These are phyloP conservation scores for Melanotus villosus DNA, from an alignment of 2,888 invertebrate genomes.

Conservation along the genomic window DNA sequence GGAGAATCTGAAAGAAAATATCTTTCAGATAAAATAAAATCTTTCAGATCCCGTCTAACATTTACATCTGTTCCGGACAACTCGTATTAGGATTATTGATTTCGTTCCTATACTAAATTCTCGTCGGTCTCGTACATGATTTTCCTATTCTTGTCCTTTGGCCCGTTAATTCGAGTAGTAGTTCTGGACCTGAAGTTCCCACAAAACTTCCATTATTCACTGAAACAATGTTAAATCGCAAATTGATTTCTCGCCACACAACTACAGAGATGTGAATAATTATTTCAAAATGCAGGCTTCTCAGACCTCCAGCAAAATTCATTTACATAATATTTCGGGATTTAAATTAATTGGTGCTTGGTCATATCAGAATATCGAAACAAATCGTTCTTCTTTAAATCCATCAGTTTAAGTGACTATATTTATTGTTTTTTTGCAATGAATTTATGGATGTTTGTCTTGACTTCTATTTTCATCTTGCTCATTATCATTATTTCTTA, in stretches of 20 bases:
- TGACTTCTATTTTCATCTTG: too few relatives aligned
- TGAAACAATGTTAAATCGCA: neutral
- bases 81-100: constrained; percentile 18
- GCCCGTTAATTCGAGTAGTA: neutral
- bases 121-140: neutral
- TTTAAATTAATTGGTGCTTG: neutral
- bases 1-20: constrained; percentile 24
- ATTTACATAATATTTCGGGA: constrained; percentile 12
- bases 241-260: constrained; percentile 4
- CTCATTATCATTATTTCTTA: too few relatives aligned
- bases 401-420: too few relatives aligned
- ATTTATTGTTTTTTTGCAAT: too few relatives aligned
- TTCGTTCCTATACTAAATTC: neutral
- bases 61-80: constrained; percentile 23
- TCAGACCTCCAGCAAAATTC: neutral
- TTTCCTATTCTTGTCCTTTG: constrained; percentile 14
- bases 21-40: constrained; percentile 15
- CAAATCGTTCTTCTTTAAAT: too few relatives aligned
- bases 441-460: too few relatives aligned
- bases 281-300: neutral
- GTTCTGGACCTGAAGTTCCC: neutral
- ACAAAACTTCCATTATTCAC: neutral
- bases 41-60: constrained; percentile 5
- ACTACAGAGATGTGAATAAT: neutral
- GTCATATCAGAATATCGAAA: too few relatives aligned